Evolutionary conservation across 2,888 invertebrate genomes (phyloP), one percentile per base, ranked within the genome.

Genomic region (Diploptera punctata): DNA sequence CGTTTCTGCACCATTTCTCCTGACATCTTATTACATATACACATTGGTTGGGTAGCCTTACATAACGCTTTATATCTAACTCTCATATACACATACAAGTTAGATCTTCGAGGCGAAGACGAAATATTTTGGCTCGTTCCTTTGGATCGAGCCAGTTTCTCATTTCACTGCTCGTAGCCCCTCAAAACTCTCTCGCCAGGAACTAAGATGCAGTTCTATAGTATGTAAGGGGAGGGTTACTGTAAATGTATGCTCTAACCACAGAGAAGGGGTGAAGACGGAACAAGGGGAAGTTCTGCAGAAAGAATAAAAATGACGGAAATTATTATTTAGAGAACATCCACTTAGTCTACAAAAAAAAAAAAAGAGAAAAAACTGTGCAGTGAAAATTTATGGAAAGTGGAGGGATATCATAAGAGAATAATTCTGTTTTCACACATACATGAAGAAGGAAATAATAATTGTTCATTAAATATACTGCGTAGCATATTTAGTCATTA

Each of bases 1-100:
- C 43, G 73, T 73, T 73, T 73, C 73, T 73, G 70, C 73, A 49
- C 73, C 73, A 73, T 73, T 73, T 73, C 73, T 67, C 73, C n/a
- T 61, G 72, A 47, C 68, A 72, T 68, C 68, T 68, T 68, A 72
- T 72, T 72, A 68, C 68, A 60, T 52, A 61, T 54, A 67, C 72
- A 72, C 72, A 72, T 61, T 72, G 68, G 61, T 68, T 61, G 68
- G 54, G 52, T 67, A 67, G 60, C 38, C 43, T 47, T 57, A 57
- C 18, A n/a, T 31, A 57, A 29, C 57, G 26, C 13, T 57, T 13
- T 29, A n/a, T 57, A 57, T 24, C 57, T 57, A 29, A 3, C 57
- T 29, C 1, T 29, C 26, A n/a, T 57, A n/a, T 57, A 57, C 3
- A 57, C n/a, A 29, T 24, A 57, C 57, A 57, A 26, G 24, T 29